Evolutionary conservation across 2,888 invertebrate species (phyloP).

Genomic region (Calliopum simillimum): DNA sequence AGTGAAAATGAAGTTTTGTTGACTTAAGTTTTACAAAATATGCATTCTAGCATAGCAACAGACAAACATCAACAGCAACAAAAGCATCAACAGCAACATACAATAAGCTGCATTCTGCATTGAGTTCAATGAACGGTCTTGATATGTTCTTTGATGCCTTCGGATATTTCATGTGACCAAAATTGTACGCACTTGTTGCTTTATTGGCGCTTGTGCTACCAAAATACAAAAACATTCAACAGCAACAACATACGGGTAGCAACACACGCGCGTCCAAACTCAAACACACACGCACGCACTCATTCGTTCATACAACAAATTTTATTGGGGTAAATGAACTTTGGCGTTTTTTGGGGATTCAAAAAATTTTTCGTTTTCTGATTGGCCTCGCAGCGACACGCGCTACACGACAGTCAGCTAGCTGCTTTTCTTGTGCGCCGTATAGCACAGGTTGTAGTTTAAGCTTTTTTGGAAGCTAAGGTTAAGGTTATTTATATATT

Average conservation of each 20-base stretch:
- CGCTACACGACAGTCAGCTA: slow-evolving; percentile 20
- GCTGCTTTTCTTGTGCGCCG: slow-evolving; percentile 57
- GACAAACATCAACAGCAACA: neutral
- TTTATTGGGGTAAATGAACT: neutral
- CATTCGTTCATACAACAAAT: neutral
- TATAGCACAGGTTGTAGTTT: slow-evolving; percentile 62
- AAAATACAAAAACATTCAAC: neutral
- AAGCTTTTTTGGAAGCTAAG: slow-evolving; percentile 67
- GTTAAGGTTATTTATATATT: slow-evolving; percentile 62
- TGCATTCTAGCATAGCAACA: neutral
- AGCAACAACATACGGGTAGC: neutral
- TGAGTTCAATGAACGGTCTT: neutral
- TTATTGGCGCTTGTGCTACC: neutral
- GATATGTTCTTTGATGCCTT: neutral
- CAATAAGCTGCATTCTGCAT: neutral
- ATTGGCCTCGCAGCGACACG: slow-evolving; percentile 19
- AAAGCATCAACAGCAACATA: neutral
- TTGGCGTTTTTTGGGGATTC: slow-evolving; percentile 31
- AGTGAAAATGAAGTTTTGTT: no score
- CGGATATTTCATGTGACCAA: slow-evolving; percentile 2
- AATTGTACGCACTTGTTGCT: neutral
- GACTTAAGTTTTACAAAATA: no score
- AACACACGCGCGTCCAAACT: neutral
- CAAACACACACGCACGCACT: slow-evolving; percentile 5
- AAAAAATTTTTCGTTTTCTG: slow-evolving; percentile 31